Conservation (phyloP, 2,113 vertebrate species). For the Oryzias curvinotus region DNA sequence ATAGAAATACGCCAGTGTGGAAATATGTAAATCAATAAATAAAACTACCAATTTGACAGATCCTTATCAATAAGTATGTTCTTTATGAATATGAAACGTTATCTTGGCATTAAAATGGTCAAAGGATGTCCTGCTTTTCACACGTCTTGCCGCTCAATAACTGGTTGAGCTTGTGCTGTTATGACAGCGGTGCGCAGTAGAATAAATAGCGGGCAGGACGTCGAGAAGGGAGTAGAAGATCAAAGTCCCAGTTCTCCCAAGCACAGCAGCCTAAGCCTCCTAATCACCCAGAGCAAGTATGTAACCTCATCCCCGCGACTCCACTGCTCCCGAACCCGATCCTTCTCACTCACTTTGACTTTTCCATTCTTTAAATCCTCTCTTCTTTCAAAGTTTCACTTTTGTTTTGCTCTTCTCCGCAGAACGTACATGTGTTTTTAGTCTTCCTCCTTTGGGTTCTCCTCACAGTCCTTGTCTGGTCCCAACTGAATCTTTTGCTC, state of each 20-base stretch:
- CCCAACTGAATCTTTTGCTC: too few species aligned
- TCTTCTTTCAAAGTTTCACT: neutral
- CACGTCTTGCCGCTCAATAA: slow-evolving; percentile 49
- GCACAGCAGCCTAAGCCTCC: slow-evolving; percentile 59
- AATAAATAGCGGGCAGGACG: slow-evolving; percentile 69
- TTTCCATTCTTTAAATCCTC: neutral
- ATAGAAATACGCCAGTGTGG: too few species aligned
- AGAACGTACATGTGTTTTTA: too few species aligned
- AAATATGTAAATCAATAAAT: too few species aligned
- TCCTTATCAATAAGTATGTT: too few species aligned
- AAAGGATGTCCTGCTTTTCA: slow-evolving; percentile 56
- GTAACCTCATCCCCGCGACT: slow-evolving; percentile 70
- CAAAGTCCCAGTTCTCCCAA: slow-evolving; percentile 67
- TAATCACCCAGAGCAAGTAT: slow-evolving; percentile 66
- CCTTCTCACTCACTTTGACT: slow-evolving; percentile 15
- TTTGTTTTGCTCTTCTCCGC: neutral
- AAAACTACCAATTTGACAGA: too few species aligned
- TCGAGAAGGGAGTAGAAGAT: slow-evolving; percentile 21
- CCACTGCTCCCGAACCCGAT: slow-evolving; percentile 29
- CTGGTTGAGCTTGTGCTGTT: slow-evolving; percentile 56
- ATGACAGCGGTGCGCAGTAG: slow-evolving; percentile 57
- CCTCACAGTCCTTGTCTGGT: too few species aligned
- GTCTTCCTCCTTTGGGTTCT: too few species aligned
- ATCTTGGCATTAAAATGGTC: slow-evolving; percentile 21
- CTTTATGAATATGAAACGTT: too few species aligned